Evolutionary conservation across 2,888 invertebrate species (phyloP), one percentile per base, ranked within the genome.

Genomic region (Diplolepis rosae): DNA sequence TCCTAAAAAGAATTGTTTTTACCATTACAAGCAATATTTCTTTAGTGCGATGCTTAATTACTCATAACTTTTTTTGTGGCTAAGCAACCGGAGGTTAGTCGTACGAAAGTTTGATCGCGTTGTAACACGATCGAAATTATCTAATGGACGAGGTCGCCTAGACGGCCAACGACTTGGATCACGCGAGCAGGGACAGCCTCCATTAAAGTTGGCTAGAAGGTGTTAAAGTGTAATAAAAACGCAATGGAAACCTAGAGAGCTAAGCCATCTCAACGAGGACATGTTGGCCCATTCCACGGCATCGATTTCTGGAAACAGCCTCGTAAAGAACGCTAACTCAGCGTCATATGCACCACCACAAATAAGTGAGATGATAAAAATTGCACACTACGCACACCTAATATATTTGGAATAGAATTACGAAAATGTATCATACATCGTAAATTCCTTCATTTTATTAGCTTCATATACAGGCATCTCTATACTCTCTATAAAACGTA

Each of bases 141-240:
- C 18, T 45, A 18, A 18, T 45, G 45, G 45, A 1, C n/a, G 28
- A 28, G 51, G 51, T 51, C 51, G n/a, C 27, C 11, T 3, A 24
- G n/a, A 54, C 32, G 32, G 32, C 32, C 54, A 54, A 54, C 54
- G 18, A 22, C 18, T 18, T 32, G 22, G 18, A 54, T 32, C 54
- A 54, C 56, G 35, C 9, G 35, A 22, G 56, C 35, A 24, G 18
- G 13, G 5, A 32, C 24, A 61, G 27, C 61, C n/a, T 61, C 39
- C 61, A 61, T 61, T 39, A 61, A 39, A 61, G 61, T 39, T 61
- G 39, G 24, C 61, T 61, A 13, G 28, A 28, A 61, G 61, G 61
- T 61, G 39, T 61, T 39, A 39, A 61, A 61, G 61, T 61, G 61
- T 61, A 61, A 61, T 61, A 61, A 61, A 61, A 61, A 61, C n/a